phyloP scores from a whole-genome alignment of 2,888 invertebrate species.

The Leptinotarsa peninsularis region DNA sequence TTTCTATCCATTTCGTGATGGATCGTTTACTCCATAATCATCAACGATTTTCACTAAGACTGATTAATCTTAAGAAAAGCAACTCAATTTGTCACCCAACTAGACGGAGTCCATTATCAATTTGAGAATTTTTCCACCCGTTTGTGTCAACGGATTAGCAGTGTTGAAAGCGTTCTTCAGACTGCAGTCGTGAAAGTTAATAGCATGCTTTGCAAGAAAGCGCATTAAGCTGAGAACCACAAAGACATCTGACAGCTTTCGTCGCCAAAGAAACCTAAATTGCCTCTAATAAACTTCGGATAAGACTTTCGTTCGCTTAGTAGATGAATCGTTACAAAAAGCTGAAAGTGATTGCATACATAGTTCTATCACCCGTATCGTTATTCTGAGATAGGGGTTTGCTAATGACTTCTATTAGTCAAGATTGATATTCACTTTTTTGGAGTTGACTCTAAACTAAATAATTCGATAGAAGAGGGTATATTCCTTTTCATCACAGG shows the following conservation, averaged over 20 bases:
- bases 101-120: background rate
- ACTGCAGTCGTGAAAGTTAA: conserved; percentile 14
- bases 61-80: background rate
- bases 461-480: no score
- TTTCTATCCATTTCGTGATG: no score
- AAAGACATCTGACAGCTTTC: conserved; percentile 12
- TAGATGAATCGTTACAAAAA: background rate
- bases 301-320: background rate
- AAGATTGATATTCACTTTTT: no score
- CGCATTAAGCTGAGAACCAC: background rate
- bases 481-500: no score
- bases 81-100: background rate
- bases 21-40: no score
- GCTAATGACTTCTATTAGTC: background rate
- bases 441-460: no score
- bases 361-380: background rate
- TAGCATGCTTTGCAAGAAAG: conserved; percentile 1
- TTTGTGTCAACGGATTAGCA: conserved; percentile 1
- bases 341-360: background rate
- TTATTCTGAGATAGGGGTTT: background rate
- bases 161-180: background rate
- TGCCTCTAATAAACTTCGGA: conserved; percentile 3
- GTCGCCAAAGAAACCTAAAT: conserved; percentile 5
- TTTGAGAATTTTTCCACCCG: background rate
- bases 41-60: no score